These are phyloP conservation scores for Adoxophyes honmai DNA, from an alignment of 1,140 invertebrate species.

Conservation along the genomic window DNA sequence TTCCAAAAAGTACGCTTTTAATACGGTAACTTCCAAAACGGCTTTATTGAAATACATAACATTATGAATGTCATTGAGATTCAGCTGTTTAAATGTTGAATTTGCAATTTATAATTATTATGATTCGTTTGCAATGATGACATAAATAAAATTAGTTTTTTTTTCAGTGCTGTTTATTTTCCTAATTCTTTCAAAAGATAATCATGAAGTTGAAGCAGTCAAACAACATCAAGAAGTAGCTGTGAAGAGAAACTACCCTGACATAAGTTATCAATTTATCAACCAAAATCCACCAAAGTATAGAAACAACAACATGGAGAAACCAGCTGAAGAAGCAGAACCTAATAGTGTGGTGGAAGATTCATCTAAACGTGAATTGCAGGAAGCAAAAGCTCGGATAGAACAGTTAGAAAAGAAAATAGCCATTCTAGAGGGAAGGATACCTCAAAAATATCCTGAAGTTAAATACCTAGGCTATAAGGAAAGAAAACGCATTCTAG, in stretches of 20 bases:
- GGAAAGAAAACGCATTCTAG: conserved; percentile 92
- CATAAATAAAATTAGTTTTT: conserved; percentile 14
- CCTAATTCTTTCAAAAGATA: conserved; percentile 51
- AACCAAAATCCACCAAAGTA: conserved; percentile 44
- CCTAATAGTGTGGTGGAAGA: conserved; percentile 30
- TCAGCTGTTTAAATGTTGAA: no score
- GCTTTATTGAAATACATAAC: not conserved
- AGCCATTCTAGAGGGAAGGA: conserved; percentile 81
- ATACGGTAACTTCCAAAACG: not conserved
- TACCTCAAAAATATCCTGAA: conserved; percentile 92
- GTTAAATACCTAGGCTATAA: conserved; percentile 94
- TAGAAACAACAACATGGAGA: conserved; percentile 30
- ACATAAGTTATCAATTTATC: conserved; percentile 43
- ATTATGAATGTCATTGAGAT: not conserved
- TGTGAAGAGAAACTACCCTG: conserved; percentile 41
- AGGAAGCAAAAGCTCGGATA: conserved; percentile 81
- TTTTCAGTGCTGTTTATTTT: conserved; percentile 60
- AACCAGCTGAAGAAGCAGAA: conserved; percentile 37
- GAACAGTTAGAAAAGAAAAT: conserved; percentile 85
- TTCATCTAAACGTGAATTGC: conserved; percentile 74
- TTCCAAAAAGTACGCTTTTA: conserved; percentile 17
- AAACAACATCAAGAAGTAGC: conserved; percentile 39
- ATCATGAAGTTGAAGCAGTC: conserved; percentile 30
- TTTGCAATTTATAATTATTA: no score
- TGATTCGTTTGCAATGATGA: no score